Evolutionary conservation across 2,113 vertebrate genomes (phyloP), one percentile per base, ranked within the genome.

Genomic region (Hyla sarda): DNA sequence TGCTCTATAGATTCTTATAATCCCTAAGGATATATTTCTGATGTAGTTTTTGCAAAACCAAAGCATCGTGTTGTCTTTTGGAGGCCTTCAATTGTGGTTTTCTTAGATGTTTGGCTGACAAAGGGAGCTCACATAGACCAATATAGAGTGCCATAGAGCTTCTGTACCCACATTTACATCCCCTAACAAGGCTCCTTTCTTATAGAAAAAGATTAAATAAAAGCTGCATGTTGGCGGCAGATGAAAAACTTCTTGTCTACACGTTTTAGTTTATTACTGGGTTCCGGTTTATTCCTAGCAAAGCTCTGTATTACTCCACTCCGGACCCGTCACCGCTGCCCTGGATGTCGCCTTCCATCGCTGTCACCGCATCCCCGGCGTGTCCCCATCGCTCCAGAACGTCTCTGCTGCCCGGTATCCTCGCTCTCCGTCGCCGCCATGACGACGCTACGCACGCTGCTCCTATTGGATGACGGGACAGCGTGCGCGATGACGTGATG

Each of bases 1-100:
- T 80, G 54, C 54, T 41, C 12, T 60, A 11, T 58, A 9, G 30
- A n/a, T 34, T 78, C 32, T 58, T 58, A 37, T n/a, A 37, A 77
- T 77, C 47, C 47, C 28, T 9, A 19, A 32, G 74, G 47, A 19
- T 11, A 52, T 32, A 2, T 5, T 14, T 75, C 23, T 75, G 30
- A 71, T 47, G 23, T 16, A 50, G 2, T 10, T 16, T 48, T 50
- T 30, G 2, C n/a, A 50, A 8, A 17, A 50, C n/a, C n/a, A 52
- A 21, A 37, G 52, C 2, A 19, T 16, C 1, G 4, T 41, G 10
- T 37, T 54, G 23, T 25, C 19, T 32, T 19, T 5, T 30, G 1
- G 30, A 12, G 28, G 50, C 28, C 75, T 60, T 62, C 37, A 60
- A 80, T 80, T 60, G 34, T 80, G 54, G 56, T 45, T 41, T 79